phyloP scores from a whole-genome alignment of 2,888 invertebrate genomes.

The Polylopha cassiicola region DNA sequence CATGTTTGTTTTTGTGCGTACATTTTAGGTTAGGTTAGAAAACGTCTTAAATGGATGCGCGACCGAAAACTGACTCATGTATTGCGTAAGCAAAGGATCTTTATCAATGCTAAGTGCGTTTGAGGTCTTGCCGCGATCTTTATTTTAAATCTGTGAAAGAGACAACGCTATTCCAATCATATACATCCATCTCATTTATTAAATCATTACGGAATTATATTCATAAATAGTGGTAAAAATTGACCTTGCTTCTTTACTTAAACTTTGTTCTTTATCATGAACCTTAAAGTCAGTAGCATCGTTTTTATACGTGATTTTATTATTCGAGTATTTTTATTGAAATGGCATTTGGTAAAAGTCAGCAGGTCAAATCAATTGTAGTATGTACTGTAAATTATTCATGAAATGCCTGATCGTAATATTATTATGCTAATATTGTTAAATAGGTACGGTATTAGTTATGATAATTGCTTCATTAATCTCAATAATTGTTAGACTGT shows the following conservation, averaged over 20 bases:
- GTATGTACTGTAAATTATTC: no score
- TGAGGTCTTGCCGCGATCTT: constrained; percentile 38
- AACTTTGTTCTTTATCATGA: constrained; percentile 17
- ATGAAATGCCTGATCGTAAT: no score
- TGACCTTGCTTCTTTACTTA: constrained; percentile 17
- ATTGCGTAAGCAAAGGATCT: constrained; percentile 32
- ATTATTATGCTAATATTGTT: no score
- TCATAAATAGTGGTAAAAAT: background rate
- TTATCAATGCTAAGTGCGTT: constrained; percentile 39
- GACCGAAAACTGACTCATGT: constrained; percentile 24
- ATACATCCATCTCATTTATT: no score
- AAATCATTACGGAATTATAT: no score
- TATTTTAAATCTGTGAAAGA: constrained; percentile 7
- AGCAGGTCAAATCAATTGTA: no score
- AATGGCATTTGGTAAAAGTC: no score
- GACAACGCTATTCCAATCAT: no score
- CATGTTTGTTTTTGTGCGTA: constrained; percentile 40
- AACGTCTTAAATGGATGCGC: constrained; percentile 19
- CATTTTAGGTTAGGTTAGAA: constrained; percentile 40
- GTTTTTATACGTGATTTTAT: no score
- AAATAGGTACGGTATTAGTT: no score
- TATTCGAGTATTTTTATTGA: no score
- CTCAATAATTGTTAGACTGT: constrained; percentile 11
- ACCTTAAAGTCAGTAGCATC: constrained; percentile 2
- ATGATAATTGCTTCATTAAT: no score